Evolutionary conservation across 2,888 invertebrate species (phyloP).

Genomic region (Dyspetes luteomarginatus): DNA sequence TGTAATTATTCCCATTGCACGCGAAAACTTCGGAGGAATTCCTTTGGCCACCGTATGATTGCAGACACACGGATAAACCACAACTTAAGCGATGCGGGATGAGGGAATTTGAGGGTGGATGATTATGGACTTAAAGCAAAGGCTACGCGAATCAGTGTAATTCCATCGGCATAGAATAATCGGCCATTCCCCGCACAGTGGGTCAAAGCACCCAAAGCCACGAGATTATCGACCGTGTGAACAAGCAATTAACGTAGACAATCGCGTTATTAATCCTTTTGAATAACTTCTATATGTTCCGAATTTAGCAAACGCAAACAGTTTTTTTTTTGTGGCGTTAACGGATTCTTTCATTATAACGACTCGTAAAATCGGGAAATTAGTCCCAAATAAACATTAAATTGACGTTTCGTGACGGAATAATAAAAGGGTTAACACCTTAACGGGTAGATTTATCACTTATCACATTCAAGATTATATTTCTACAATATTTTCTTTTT

Average conservation of each 20-base stretch:
- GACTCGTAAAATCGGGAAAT: too few species aligned
- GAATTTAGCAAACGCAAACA: background rate
- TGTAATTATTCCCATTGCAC: slow-evolving; percentile 50
- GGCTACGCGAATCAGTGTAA: slow-evolving; percentile 18
- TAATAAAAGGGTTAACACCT: too few species aligned
- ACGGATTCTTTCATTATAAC: too few species aligned
- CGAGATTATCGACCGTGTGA: background rate
- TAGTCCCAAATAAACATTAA: too few species aligned
- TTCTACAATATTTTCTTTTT: too few species aligned
- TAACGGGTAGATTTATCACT: too few species aligned
- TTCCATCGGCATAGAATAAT: slow-evolving; percentile 38
- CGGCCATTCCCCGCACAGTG: slow-evolving; percentile 2
- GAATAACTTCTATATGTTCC: background rate
- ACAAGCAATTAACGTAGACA: background rate
- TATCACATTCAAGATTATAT: too few species aligned
- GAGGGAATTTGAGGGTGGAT: too few species aligned
- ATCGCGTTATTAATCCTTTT: background rate
- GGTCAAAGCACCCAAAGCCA: background rate
- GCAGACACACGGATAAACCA: slow-evolving; percentile 21
- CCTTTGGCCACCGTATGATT: slow-evolving; percentile 24
- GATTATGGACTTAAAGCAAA: too few species aligned
- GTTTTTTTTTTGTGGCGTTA: too few species aligned
- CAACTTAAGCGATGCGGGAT: background rate
- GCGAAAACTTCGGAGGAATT: slow-evolving; percentile 48
- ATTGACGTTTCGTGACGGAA: too few species aligned